Base-by-base conservation (phyloP, 1,140 invertebrate species). In the Scaptomyza graminum region DNA sequence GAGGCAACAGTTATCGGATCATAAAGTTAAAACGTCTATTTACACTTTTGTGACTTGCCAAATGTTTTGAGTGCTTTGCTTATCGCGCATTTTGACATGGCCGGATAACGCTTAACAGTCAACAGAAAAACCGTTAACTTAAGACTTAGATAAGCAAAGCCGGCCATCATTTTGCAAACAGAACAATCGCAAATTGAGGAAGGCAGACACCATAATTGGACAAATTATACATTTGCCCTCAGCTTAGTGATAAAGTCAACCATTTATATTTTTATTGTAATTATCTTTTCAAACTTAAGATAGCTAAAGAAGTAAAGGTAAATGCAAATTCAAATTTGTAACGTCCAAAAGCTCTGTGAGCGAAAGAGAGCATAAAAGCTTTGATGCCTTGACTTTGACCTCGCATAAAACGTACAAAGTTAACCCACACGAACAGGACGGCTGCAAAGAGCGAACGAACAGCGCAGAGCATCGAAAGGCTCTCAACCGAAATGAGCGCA, bases 401-500 rank as follows among this genome's bases (percentile, higher is more conserved):
- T 15, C 28, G 51, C 28, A 25, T 34, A 34, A 34, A 34, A 9
- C 31, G 22, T 18, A 56, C 18, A 43, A 43, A 25, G 25, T 31
- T n/a, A 51, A 28, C 22, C 7, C 31, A 34, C 0, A 5, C 22
- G 50, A 50, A 41, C 16, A 41, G 13, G 22, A 41, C 5, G 43
- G 8, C 12, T 44, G 22, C 56, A 18, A 43, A 49, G 43, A 46
- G 37, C 56, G 34, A 18, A 15, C 41, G 28, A 3, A 5, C 28
- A 34, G 31, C 15, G 52, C 65, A 63, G 28, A n/a, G n/a, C 18
- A 25, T n/a, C 37, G 49, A 31, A 70, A 43, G 68, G 70, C 74
- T 55, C 69, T 74, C 22, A 52, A 9, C 37, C 5, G 52, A 71
- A 67, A 82, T 82, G 79, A 83, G 79, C 57, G 65, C 37, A 22